Percentiles rank a stretch among this genome's conserved stretches.
Evolutionary conservation across 2,888 invertebrate species (phyloP).

Genomic region (Stenoptilia bipunctidactyla): DNA sequence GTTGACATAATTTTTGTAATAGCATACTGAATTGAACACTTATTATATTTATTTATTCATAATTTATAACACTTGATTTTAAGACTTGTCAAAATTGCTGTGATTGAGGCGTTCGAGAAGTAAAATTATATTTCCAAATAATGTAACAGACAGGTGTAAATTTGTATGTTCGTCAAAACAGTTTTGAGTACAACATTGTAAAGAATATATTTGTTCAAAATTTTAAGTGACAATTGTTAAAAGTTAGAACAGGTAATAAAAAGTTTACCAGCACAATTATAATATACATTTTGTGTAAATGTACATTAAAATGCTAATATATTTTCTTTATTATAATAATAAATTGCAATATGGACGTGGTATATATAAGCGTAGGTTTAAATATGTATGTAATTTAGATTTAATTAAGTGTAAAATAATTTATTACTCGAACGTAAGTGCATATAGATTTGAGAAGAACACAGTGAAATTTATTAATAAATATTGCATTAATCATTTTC

Average conservation of each 20-base stretch:
- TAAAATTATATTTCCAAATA: slow-evolving; percentile 38
- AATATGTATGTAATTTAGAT: slow-evolving; percentile 36
- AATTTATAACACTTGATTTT: slow-evolving; percentile 28
- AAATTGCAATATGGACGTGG: slow-evolving; percentile 58
- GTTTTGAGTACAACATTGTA: background rate
- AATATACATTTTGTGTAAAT: slow-evolving; percentile 3
- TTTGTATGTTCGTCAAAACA: background rate
- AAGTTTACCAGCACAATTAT: background rate
- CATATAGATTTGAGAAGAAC: slow-evolving; percentile 61
- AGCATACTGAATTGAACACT: background rate
- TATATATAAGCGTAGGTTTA: slow-evolving; percentile 31
- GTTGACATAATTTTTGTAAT: slow-evolving; percentile 13
- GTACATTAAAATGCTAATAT: slow-evolving; percentile 26
- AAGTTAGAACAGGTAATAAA: background rate
- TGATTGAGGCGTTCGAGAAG: slow-evolving; percentile 44
- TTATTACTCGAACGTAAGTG: slow-evolving; percentile 61
- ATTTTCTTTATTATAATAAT: slow-evolving; percentile 42
- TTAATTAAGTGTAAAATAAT: slow-evolving; percentile 61
- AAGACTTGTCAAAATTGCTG: slow-evolving; percentile 32
- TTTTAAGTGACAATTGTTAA: background rate
- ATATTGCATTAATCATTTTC: slow-evolving; percentile 63
- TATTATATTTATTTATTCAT: slow-evolving; percentile 41
- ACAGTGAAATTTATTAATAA: slow-evolving; percentile 70
- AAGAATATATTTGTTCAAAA: background rate
- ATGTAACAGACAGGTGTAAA: background rate